A percentile compares a stretch with the other conserved stretches of the same genome.
Evolutionary conservation across 2,113 vertebrate genomes (phyloP).

Genomic region (Thalassarche chlororhynchos): DNA sequence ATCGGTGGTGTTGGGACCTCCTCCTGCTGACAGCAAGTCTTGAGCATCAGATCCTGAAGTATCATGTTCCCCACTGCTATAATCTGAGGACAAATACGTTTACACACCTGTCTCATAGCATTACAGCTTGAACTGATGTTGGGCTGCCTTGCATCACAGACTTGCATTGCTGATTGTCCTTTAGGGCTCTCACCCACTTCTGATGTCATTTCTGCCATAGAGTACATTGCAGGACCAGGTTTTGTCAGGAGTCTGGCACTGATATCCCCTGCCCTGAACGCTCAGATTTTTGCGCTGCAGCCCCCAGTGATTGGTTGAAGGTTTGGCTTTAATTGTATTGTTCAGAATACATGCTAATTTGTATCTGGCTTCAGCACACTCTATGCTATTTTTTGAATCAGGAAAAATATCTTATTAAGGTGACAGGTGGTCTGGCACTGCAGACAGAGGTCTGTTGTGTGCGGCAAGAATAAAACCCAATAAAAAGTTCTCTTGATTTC

Average conservation of each 20-base stretch:
- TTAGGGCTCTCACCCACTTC: neutral
- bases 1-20: neutral
- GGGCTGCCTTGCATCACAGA: neutral
- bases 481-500: neutral
- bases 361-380: neutral
- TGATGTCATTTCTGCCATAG: neutral
- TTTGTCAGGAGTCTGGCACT: neutral
- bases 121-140: neutral
- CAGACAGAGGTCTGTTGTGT: neutral
- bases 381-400: neutral
- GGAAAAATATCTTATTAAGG: neutral
- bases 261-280: neutral
- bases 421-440: conserved; percentile 6
- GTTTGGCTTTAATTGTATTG: neutral
- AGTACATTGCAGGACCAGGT: neutral
- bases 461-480: rapidly evolving
- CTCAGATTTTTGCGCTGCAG: neutral
- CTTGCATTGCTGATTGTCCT: neutral
- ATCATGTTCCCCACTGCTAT: neutral
- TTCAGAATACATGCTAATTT: neutral
- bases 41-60: neutral
- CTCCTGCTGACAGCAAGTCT: neutral
- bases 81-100: neutral
- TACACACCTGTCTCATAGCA: neutral
- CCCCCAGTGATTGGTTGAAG: neutral